These are phyloP conservation scores for Scaptodrosophila latifasciaeformis DNA, from an alignment of 2,888 invertebrate species.

Conservation along the genomic window DNA sequence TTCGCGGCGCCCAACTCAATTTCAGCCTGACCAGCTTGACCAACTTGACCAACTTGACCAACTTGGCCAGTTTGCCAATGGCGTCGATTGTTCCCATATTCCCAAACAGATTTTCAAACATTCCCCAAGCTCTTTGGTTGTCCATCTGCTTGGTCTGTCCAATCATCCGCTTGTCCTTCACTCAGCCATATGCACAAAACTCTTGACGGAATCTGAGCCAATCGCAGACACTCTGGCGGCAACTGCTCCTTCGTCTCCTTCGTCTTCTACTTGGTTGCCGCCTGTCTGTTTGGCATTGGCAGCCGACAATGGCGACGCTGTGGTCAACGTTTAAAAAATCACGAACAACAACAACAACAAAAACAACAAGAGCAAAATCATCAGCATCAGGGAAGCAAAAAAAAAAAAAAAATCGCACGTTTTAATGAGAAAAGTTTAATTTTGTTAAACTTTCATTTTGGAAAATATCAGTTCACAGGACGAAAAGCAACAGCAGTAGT, in stretches of 20 bases:
- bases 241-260: not conserved
- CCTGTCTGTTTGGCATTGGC: slow-evolving; percentile 4
- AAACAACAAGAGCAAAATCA: slow-evolving; percentile 22
- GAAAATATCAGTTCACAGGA: slow-evolving; percentile 51
- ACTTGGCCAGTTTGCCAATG: slow-evolving; percentile 22
- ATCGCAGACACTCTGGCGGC: not conserved
- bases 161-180: slow-evolving; percentile 27
- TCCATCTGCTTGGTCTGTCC: not conserved
- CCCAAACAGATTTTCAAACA: too few relatives aligned
- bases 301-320: slow-evolving; percentile 50
- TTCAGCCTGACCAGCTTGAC: slow-evolving; percentile 4
- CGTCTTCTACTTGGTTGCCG: not conserved
- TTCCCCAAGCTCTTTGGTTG: not conserved
- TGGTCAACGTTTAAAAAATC: slow-evolving; percentile 54
- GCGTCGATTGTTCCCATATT: too few relatives aligned
- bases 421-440: slow-evolving; percentile 74
- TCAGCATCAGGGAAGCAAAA: slow-evolving; percentile 13
- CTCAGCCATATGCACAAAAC: slow-evolving; percentile 57
- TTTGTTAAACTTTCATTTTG: slow-evolving; percentile 71
- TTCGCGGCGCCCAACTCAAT: slow-evolving; percentile 1
- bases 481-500: not conserved
- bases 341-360: not conserved
- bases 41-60: too few relatives aligned
- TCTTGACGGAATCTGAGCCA: slow-evolving; percentile 44
- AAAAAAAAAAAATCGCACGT: slow-evolving; percentile 60